These are phyloP conservation scores for Bagarius yarrelli DNA, from an alignment of 2,113 vertebrate genomes.

Conservation along the genomic window DNA sequence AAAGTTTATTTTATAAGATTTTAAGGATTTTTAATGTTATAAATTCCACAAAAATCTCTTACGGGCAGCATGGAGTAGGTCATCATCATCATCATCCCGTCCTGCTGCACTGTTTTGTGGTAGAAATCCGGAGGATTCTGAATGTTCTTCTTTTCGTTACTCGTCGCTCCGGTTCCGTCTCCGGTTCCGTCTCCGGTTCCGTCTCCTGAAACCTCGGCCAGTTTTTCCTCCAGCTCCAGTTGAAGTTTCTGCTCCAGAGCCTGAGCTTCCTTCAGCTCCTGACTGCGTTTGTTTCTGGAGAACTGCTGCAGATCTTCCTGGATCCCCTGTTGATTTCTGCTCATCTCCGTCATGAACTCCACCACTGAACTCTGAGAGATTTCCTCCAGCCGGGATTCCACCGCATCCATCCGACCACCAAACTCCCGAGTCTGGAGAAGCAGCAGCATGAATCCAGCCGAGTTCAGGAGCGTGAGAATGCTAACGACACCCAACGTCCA, in stretches of 20 bases:
- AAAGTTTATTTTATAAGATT: too few relatives aligned
- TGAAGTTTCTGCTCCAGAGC: slow-evolving; percentile 51
- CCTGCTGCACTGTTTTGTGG: slow-evolving; percentile 69
- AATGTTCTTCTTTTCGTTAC: background rate
- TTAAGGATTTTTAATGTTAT: background rate
- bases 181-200: background rate
- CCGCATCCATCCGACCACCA: slow-evolving; percentile 64
- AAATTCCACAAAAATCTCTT: slow-evolving; percentile 55
- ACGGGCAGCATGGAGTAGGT: slow-evolving; percentile 95
- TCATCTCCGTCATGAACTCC: slow-evolving; percentile 69
- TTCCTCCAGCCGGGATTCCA: slow-evolving; percentile 65
- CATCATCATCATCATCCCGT: slow-evolving; percentile 88
- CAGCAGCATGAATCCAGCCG: slow-evolving; percentile 77
- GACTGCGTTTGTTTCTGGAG: slow-evolving; percentile 81
- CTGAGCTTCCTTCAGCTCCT: slow-evolving; percentile 56
- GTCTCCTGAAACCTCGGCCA: slow-evolving; percentile 27
- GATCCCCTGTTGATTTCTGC: slow-evolving; percentile 33
- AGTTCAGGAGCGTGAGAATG: slow-evolving; percentile 76
- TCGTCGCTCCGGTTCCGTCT: background rate
- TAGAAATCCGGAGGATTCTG: slow-evolving; percentile 55
- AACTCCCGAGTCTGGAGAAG: slow-evolving; percentile 80
- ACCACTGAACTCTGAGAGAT: slow-evolving; percentile 71
- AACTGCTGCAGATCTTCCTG: slow-evolving; percentile 56
- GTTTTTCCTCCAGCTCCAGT: slow-evolving; percentile 36
- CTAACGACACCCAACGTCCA: slow-evolving; percentile 71